Conservation (phyloP, 1,140 invertebrate genomes). For the Drosophila pachea region DNA sequence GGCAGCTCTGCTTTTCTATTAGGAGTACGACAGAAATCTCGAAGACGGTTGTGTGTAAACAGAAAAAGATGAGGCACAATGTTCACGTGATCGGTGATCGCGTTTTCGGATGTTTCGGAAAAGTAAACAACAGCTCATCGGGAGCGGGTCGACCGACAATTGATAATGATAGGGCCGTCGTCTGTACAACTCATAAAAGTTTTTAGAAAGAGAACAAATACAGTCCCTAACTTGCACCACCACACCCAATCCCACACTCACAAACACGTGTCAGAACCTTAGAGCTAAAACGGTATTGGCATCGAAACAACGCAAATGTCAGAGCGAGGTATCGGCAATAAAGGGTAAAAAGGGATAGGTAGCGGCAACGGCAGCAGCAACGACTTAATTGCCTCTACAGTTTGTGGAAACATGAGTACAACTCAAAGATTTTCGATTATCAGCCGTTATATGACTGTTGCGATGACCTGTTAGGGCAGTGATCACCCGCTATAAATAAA, state of each 20-base stretch:
- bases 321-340: no score
- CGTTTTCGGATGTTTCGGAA: slow-evolving; percentile 52
- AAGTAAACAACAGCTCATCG: slow-evolving; percentile 13
- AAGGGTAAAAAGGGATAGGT: slow-evolving; percentile 9
- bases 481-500: slow-evolving; percentile 56
- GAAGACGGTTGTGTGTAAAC: slow-evolving; percentile 4
- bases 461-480: slow-evolving; percentile 54
- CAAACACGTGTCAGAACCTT: slow-evolving; percentile 6
- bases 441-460: slow-evolving; percentile 41
- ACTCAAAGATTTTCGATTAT: slow-evolving; percentile 49
- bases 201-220: slow-evolving; percentile 12
- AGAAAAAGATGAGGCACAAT: not conserved
- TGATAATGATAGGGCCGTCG: slow-evolving; percentile 49
- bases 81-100: slow-evolving; percentile 60
- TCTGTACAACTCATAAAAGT: slow-evolving; percentile 3
- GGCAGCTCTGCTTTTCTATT: no score
- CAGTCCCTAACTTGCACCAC: not conserved
- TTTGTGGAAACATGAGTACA: not conserved
- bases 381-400: slow-evolving; percentile 7
- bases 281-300: not conserved
- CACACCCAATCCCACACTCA: slow-evolving; percentile 10
- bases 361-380: slow-evolving; percentile 28
- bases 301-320: no score
- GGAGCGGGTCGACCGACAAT: slow-evolving; percentile 33
- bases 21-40: slow-evolving; percentile 32